A percentile compares a stretch with the other conserved stretches of the same genome.
Evolutionary conservation across 2,797 vertebrate genomes (phyloP).

Genomic region (Ficedula albicollis): DNA sequence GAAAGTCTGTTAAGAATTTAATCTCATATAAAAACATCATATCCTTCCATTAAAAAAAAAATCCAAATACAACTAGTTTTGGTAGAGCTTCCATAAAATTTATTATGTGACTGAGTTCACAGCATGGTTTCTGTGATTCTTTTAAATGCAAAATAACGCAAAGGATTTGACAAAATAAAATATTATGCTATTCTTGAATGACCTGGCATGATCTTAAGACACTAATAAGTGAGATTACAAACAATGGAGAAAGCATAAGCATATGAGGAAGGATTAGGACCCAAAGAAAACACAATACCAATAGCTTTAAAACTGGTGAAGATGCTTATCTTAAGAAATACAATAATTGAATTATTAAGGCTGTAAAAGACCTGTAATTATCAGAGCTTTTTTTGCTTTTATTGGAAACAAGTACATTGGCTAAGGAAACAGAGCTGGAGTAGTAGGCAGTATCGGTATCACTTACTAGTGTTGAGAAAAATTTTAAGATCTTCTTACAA

Average conservation of each 20-base stretch:
- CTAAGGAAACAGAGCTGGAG: neutral
- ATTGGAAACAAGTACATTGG: neutral
- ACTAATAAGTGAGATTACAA: neutral
- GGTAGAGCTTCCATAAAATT: neutral
- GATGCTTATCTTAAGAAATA: neutral
- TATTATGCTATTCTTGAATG: neutral
- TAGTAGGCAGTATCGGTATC: neutral
- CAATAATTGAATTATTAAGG: neutral
- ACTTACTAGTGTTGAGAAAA: neutral
- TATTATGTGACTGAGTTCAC: neutral
- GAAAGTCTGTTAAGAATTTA: neutral
- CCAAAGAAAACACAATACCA: neutral
- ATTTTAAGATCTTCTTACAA: neutral
- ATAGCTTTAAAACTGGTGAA: neutral
- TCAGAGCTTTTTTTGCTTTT: neutral
- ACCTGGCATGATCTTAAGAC: neutral
- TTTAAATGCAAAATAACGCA: neutral
- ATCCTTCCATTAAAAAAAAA: neutral
- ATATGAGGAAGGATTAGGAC: neutral
- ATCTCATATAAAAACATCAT: neutral
- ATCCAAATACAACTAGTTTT: neutral
- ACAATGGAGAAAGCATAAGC: neutral
- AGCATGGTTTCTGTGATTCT: neutral
- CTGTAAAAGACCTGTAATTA: neutral
- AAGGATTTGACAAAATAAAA: constrained; percentile 5